Evolutionary conservation across 2,888 invertebrate species (phyloP).

Genomic region (Hyposoter didymator): DNA sequence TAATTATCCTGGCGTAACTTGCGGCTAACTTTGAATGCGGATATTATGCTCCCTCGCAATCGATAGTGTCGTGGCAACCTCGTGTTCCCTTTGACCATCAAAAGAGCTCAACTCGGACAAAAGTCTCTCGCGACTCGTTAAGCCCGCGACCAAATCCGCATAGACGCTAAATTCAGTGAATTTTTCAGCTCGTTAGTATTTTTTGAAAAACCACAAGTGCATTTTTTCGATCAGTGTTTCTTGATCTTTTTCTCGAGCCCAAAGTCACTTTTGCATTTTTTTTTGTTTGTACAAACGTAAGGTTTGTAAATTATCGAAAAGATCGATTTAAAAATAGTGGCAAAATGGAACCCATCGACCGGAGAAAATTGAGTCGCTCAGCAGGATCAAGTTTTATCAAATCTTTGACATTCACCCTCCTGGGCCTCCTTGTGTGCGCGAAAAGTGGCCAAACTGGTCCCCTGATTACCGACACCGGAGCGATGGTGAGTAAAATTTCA

Average conservation of each 20-base stretch:
- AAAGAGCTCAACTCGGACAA: slow-evolving; percentile 48
- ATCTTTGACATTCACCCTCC: slow-evolving; percentile 55
- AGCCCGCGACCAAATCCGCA: background rate
- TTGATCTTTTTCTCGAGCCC: background rate
- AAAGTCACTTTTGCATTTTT: background rate
- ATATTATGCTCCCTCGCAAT: slow-evolving; percentile 64
- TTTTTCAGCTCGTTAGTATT: background rate
- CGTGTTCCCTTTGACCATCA: slow-evolving; percentile 73
- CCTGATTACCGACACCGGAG: slow-evolving; percentile 75
- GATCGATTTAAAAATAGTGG: background rate
- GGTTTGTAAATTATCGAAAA: background rate
- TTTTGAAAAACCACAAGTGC: background rate
- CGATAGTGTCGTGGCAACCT: slow-evolving; percentile 81
- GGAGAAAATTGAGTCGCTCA: slow-evolving; percentile 22
- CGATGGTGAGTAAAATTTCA: slow-evolving; percentile 77
- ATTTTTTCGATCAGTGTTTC: slow-evolving; percentile 1
- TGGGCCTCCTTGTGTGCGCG: slow-evolving; percentile 67
- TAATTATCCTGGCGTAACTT: slow-evolving; percentile 25
- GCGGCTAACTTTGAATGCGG: slow-evolving; percentile 31
- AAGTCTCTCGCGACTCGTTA: background rate
- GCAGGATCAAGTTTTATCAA: background rate
- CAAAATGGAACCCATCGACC: slow-evolving; percentile 59
- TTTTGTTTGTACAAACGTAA: background rate
- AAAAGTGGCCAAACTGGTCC: slow-evolving; percentile 67
- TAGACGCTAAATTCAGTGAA: background rate